phyloP scores from a whole-genome alignment of 92 coral and sea anemone genomes.

The Paragorgia papillata region DNA sequence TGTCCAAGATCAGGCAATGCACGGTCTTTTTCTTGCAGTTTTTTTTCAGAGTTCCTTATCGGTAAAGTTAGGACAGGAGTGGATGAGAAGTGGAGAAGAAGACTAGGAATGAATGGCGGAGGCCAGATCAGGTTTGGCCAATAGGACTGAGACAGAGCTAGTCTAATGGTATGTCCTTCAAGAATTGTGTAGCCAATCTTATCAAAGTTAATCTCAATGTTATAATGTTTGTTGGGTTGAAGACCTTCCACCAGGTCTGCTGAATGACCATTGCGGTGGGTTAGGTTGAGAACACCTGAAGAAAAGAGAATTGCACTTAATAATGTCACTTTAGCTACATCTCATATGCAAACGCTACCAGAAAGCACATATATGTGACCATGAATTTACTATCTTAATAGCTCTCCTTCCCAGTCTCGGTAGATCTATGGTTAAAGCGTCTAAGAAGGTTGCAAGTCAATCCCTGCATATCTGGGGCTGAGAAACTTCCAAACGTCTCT shows the following conservation, averaged over 20 bases:
- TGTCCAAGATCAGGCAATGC: conserved; percentile 45
- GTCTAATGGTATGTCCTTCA: conserved; percentile 69
- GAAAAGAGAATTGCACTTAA: background rate
- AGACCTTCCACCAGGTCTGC: conserved; percentile 50
- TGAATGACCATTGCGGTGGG: conserved; percentile 70
- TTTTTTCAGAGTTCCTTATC: conserved; percentile 45
- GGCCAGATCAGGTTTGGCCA: conserved; percentile 83
- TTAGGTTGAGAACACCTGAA: conserved; percentile 68
- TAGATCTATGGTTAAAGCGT: no score
- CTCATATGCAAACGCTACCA: no score
- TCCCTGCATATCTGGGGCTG: no score
- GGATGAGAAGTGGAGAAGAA: conserved; percentile 59
- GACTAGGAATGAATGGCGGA: conserved; percentile 62
- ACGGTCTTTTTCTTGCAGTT: conserved; percentile 36
- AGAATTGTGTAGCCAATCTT: conserved; percentile 64
- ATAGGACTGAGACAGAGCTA: conserved; percentile 73
- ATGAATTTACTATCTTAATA: no score
- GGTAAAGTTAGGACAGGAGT: conserved; percentile 61
- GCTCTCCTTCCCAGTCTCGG: no score
- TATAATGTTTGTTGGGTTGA: conserved; percentile 52
- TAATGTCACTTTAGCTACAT: no score
- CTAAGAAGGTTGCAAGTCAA: no score
- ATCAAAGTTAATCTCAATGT: conserved; percentile 54
- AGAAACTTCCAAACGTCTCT: no score
- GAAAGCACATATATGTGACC: no score